Percentiles rank a stretch among this genome's conserved stretches.
Conservation (phyloP, 2,888 invertebrate genomes). For the Cenopis cana region DNA sequence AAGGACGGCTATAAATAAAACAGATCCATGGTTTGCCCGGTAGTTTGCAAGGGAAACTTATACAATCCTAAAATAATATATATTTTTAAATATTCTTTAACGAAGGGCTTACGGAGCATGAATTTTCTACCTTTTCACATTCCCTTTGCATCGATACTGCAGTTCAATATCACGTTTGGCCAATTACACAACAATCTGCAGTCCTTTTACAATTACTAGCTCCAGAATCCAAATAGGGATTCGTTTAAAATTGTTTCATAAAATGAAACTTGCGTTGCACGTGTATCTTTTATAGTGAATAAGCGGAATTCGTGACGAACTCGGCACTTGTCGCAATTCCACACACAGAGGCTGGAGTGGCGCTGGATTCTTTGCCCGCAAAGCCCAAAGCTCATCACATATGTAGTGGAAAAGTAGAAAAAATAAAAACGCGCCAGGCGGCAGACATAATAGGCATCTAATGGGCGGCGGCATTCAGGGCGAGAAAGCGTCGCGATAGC, state of each 20-base stretch:
- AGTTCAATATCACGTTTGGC: conserved; percentile 4
- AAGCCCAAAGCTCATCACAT: conserved; percentile 48
- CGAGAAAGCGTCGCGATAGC: conserved; percentile 64
- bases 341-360: conserved; percentile 24
- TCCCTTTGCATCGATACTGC: neutral
- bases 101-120: neutral
- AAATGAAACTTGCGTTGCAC: neutral
- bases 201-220: conserved; percentile 11
- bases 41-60: neutral
- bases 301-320: conserved; percentile 24
- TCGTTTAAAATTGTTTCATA: conserved; percentile 23
- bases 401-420: conserved; percentile 44
- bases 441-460: conserved; percentile 79
- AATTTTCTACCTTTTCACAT: neutral
- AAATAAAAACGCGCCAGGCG: conserved; percentile 50
- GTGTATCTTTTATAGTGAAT: conserved; percentile 27
- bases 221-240: neutral
- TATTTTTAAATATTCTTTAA: neutral
- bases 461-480: conserved; percentile 73
- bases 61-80: neutral
- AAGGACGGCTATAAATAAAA: neutral
- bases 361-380: conserved; percentile 31
- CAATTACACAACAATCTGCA: neutral
- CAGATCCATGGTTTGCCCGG: neutral
- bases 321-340: conserved; percentile 33